Percentiles rank a stretch among this genome's conserved stretches.
These are phyloP conservation scores for Stratiolaelaps scimitus DNA, from an alignment of 1,140 invertebrate species.

Conservation along the genomic window DNA sequence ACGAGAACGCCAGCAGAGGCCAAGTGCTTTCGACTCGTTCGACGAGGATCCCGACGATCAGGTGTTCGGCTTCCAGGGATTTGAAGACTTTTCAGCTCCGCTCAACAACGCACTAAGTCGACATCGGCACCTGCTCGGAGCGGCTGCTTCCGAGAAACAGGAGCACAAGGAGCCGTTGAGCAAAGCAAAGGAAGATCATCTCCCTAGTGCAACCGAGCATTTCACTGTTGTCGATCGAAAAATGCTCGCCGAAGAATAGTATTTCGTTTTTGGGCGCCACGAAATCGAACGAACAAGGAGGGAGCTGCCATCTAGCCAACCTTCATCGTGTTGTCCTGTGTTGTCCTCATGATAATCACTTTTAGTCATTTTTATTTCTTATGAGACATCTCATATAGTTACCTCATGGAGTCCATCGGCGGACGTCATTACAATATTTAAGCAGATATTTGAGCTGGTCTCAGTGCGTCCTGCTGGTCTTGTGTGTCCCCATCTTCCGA, in stretches of 20 bases:
- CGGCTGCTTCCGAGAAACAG: constrained; percentile 22
- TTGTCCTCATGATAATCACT: neutral
- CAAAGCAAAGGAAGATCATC: constrained; percentile 12
- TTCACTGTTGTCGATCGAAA: constrained; percentile 1
- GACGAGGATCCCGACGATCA: constrained; percentile 33
- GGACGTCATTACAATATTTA: neutral
- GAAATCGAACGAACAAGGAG: neutral
- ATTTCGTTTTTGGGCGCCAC: neutral
- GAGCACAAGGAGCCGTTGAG: neutral
- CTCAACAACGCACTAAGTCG: constrained; percentile 33
- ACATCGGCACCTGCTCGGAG: constrained; percentile 28
- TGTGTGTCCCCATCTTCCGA: neutral
- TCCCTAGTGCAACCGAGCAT: constrained; percentile 14
- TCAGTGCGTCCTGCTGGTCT: constrained; percentile 9
- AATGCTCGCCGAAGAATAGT: constrained; percentile 19
- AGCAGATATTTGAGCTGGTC: constrained; percentile 27
- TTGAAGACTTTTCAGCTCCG: constrained; percentile 35
- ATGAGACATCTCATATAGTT: neutral
- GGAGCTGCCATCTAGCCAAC: no score
- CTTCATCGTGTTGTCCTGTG: neutral
- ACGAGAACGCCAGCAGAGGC: constrained; percentile 13
- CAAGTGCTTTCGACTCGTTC: constrained; percentile 3
- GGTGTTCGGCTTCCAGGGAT: constrained; percentile 37
- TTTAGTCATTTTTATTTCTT: neutral
- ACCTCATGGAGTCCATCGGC: neutral